Conservation (phyloP, 2,888 invertebrate genomes). For the Acanthoscelides obtectus region DNA sequence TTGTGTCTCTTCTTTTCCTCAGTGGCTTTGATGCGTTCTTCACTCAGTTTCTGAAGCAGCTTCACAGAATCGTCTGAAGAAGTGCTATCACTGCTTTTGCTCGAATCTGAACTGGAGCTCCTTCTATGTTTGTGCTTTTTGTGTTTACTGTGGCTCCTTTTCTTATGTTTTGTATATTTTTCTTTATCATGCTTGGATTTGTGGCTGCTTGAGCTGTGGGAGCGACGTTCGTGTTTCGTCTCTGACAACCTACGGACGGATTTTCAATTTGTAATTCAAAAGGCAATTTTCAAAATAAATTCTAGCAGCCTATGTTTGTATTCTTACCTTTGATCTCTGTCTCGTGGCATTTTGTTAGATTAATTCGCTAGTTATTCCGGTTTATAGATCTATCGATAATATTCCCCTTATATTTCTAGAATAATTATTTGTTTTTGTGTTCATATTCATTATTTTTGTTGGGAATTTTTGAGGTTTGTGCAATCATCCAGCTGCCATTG, state of each 20-base stretch:
- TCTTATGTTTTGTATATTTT: slow-evolving; percentile 3
- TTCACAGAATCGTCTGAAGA: slow-evolving; percentile 24
- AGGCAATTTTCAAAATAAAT: too few relatives aligned
- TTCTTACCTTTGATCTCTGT: not conserved
- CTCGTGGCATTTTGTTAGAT: not conserved
- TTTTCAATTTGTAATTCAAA: too few relatives aligned
- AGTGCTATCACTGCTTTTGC: slow-evolving; percentile 8
- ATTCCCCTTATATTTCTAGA: too few relatives aligned
- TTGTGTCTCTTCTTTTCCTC: slow-evolving; percentile 66
- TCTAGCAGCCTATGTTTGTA: not conserved
- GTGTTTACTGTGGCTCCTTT: slow-evolving; percentile 9
- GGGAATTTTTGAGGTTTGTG: too few relatives aligned
- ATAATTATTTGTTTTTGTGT: too few relatives aligned
- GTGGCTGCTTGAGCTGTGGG: not conserved
- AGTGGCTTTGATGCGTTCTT: slow-evolving; percentile 61
- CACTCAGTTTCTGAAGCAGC: slow-evolving; percentile 67
- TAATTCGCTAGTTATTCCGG: not conserved
- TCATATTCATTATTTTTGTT: too few relatives aligned
- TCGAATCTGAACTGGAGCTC: slow-evolving; percentile 6
- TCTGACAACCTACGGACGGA: not conserved
- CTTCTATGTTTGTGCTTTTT: slow-evolving; percentile 14
- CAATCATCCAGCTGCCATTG: too few relatives aligned
- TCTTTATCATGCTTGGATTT: not conserved
- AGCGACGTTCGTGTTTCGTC: not conserved
- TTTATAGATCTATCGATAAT: too few relatives aligned